Conservation (phyloP, 2,888 invertebrate genomes). For the Latrodectus elegans region DNA sequence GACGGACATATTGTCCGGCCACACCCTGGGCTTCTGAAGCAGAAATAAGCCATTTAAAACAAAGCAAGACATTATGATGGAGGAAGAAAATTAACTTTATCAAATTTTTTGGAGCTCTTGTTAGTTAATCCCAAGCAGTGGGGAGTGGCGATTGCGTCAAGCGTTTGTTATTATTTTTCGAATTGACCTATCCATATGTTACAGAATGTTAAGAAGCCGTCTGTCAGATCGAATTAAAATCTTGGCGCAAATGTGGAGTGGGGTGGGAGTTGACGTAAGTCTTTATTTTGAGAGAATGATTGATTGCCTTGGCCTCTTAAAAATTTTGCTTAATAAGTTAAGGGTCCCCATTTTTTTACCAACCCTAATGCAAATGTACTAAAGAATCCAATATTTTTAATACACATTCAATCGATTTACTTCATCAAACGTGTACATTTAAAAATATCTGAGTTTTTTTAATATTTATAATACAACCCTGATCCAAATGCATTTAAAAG, state of each 20-base stretch:
- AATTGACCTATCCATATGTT: conserved; percentile 25
- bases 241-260: conserved; percentile 17
- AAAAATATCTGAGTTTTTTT: no score
- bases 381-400: no score
- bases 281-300: no score
- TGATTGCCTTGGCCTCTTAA: no score
- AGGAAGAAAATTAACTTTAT: conserved; percentile 41
- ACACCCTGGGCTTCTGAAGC: conserved; percentile 37
- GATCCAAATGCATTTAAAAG: no score
- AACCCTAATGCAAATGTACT: no score
- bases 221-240: conserved; percentile 56
- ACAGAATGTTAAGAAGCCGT: conserved; percentile 32
- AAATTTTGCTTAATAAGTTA: no score
- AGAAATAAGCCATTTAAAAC: conserved; percentile 35
- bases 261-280: no score
- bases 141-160: conserved; percentile 34
- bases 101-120: conserved; percentile 18
- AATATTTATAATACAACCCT: no score
- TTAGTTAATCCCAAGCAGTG: conserved; percentile 23
- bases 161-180: conserved; percentile 33
- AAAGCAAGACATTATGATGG: conserved; percentile 30
- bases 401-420: no score
- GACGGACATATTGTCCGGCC: conserved; percentile 26
- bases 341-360: no score
- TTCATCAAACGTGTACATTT: no score